Evolutionary conservation across 2,888 invertebrate species (phyloP), one percentile per base, ranked within the genome.

Genomic region (Ctenicera cuprea): DNA sequence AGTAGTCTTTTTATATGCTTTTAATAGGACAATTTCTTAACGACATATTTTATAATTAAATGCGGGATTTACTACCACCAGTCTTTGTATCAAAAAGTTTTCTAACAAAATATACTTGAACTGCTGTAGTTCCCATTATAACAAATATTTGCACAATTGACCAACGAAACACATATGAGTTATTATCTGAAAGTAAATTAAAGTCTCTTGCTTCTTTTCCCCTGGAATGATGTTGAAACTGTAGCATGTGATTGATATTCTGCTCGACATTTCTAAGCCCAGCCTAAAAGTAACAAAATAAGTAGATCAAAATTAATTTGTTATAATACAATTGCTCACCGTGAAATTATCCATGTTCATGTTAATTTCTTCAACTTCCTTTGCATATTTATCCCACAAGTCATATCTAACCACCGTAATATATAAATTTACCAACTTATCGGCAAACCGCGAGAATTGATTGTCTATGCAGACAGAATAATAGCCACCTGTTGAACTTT

Each of bases 401-500:
- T 97, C 97, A 82, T 96, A 96, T 83, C 96, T 92, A 69, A 97
- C 96, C 3, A 97, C 96, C 0, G 97, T 96, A 72, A 97, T 91
- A 83, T 97, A 97, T 76, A 97, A 88, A 85, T 96, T 97, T 37
- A 97, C 94, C 77, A 97, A 88, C 88, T 97, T 97, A 7, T 94
- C 93, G 14, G 96, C 95, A 88, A 96, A 97, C 83, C 95, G 90
- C 0, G 97, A 96, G 85, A 97, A 96, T 85, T 97, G 96, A 88
- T 97, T 97, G 85, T 97, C 97, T 69, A 97, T 94, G 86, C 97
- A 97, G 41, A 97, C 93, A 16, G 94, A 93, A 84, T 97, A 97
- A 85, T 96, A 96, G 0, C 97, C 96, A 20, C 96, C 96, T 0
- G 91, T 88, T 0, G 94, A 92, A 0, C 92, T 89, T 82, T 93